phyloP scores from a whole-genome alignment of 1,140 invertebrate species.

The Macrosteles quadrilineatus region DNA sequence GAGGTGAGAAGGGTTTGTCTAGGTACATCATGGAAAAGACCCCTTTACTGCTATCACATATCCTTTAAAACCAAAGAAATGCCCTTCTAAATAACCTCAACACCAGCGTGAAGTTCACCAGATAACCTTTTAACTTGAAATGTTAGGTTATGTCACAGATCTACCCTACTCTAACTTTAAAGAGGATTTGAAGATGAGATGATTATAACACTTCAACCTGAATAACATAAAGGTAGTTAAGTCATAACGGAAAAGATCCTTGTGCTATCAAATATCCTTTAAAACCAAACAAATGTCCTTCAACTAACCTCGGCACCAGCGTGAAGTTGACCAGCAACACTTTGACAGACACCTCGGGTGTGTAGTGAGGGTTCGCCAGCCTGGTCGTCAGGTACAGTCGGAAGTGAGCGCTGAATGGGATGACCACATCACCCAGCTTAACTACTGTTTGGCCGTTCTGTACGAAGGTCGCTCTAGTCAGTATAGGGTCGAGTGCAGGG shows the following conservation, averaged over 20 bases:
- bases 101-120: conserved; percentile 72
- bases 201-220: too few relatives aligned
- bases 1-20: too few relatives aligned
- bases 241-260: too few relatives aligned
- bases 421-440: conserved; percentile 61
- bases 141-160: too few relatives aligned
- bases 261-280: too few relatives aligned
- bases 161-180: too few relatives aligned
- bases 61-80: too few relatives aligned
- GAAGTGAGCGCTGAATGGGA: conserved; percentile 65
- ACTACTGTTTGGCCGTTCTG: conserved; percentile 51
- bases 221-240: too few relatives aligned
- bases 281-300: too few relatives aligned
- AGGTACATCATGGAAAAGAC: too few relatives aligned
- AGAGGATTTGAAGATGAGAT: too few relatives aligned
- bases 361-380: conserved; percentile 69
- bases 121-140: conserved; percentile 65
- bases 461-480: conserved; percentile 57
- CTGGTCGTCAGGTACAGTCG: conserved; percentile 71
- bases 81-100: conserved; percentile 56
- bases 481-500: conserved; percentile 63
- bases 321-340: conserved; percentile 73
- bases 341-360: conserved; percentile 67
- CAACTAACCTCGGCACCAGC: conserved; percentile 58
- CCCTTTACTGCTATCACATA: too few relatives aligned